Evolutionary conservation across 2,797 vertebrate species (phyloP), one percentile per base, ranked within the genome.

Genomic region (Psittacula echo): DNA sequence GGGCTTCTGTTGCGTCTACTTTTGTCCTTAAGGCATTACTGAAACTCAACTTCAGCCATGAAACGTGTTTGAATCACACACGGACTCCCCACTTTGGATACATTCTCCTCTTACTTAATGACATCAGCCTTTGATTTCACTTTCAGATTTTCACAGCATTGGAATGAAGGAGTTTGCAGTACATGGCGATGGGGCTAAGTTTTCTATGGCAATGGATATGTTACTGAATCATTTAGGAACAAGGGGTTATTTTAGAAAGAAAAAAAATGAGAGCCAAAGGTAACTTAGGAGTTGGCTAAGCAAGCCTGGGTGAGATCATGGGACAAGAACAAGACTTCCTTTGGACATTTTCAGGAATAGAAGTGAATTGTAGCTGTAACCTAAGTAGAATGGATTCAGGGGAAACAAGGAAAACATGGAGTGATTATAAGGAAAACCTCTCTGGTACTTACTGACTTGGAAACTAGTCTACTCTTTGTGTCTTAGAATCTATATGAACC

Each of bases 191-290:
- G 32, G 5, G 1, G 53, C 47, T 70, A 58, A 70, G 64, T 82
- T 89, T 65, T 23, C 80, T 74, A n/a, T 81, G 74, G 84, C 64
- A 87, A 11, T 72, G 39, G 53, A 2, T 68, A 32, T 39, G 61
- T 90, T 89, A 87, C 61, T 29, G 3, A 70, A 79, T 82, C 9
- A 19, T 93, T 93, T 74, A 60, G 80, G 29, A 90, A 37, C 39
- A 89, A 89, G 29, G 47, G 64, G 34, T 95, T 71, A 27, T 82
- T 95, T 86, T 70, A 70, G 74, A 70, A 82, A 50, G n/a, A 34
- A 75, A 72, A 77, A 90, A 89, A 78, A 41, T 11, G 15, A 51
- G 50, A 81, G 68, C 65, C 70, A 81, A 73, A 75, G 65, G 67
- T 94, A 91, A 56, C 54, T 66, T 87, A 44, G 0, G 4, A 30